phyloP scores from a whole-genome alignment of 2,797 vertebrate species.

The Knipowitschia caucasica region DNA sequence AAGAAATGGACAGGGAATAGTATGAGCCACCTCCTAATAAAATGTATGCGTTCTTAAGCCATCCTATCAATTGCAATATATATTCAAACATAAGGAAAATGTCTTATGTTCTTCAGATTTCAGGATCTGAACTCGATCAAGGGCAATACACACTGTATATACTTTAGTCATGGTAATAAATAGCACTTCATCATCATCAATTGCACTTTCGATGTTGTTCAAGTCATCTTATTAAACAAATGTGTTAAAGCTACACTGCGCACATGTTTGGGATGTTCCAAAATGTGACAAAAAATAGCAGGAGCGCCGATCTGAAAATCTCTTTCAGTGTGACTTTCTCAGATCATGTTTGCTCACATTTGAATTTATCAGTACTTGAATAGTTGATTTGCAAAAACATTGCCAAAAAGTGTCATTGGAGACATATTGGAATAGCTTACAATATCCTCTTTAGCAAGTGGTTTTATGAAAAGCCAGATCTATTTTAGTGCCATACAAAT shows the following conservation, averaged over 20 bases:
- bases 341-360: too few species aligned
- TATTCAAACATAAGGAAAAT: not conserved
- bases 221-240: not conserved
- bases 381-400: too few species aligned
- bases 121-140: not conserved
- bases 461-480: too few species aligned
- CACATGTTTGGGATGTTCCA: not conserved
- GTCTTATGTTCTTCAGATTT: not conserved
- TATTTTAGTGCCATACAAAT: too few species aligned
- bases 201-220: not conserved
- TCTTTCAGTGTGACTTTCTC: too few species aligned
- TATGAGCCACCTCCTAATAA: not conserved
- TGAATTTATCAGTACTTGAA: too few species aligned
- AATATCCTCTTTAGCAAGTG: too few species aligned
- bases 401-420: too few species aligned
- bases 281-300: not conserved
- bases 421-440: too few species aligned
- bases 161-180: not conserved
- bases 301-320: too few species aligned
- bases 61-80: not conserved
- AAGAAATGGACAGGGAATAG: not conserved
- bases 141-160: not conserved
- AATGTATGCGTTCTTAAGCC: not conserved
- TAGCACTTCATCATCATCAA: not conserved
- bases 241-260: too few species aligned